Evolutionary conservation across 35 echinoderm and acorn worm genomes (phyloP).

Genomic region (Eucidaris tribuloides): DNA sequence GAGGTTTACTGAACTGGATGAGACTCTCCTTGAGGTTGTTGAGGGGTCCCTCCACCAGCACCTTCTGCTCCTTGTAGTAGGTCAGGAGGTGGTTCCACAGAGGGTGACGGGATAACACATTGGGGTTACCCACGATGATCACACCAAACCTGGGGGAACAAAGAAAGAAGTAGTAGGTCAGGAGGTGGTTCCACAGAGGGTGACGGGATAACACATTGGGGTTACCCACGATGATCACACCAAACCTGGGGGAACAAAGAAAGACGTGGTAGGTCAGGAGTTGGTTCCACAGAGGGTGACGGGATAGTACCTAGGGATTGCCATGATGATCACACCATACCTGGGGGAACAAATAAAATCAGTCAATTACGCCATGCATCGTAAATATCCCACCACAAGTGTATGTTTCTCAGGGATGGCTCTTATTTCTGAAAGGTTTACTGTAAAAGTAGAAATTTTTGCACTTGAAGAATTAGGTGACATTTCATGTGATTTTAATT

Average conservation of each 20-base stretch:
- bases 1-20: conserved; percentile 98
- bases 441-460: too few relatives aligned
- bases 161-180: background rate
- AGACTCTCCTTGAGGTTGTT: conserved; percentile 99
- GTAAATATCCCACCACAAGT: too few relatives aligned
- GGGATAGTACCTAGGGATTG: conserved; percentile 87
- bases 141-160: conserved; percentile 80
- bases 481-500: too few relatives aligned
- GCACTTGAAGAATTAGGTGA: too few relatives aligned
- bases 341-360: conserved; percentile 10
- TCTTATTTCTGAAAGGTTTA: too few relatives aligned
- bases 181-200: conserved; percentile 86
- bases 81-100: conserved; percentile 96
- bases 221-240: conserved; percentile 95
- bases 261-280: conserved; percentile 80
- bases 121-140: conserved; percentile 98
- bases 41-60: conserved; percentile 91
- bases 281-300: conserved; percentile 93
- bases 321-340: conserved; percentile 92
- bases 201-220: conserved; percentile 96
- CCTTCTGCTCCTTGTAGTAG: conserved; percentile 99
- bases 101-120: conserved; percentile 91
- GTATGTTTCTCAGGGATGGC: too few relatives aligned
- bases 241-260: conserved; percentile 69
- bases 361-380: too few relatives aligned